Conservation (phyloP, 2,888 invertebrate genomes). For the Caenorhabditis drosophilae region DNA sequence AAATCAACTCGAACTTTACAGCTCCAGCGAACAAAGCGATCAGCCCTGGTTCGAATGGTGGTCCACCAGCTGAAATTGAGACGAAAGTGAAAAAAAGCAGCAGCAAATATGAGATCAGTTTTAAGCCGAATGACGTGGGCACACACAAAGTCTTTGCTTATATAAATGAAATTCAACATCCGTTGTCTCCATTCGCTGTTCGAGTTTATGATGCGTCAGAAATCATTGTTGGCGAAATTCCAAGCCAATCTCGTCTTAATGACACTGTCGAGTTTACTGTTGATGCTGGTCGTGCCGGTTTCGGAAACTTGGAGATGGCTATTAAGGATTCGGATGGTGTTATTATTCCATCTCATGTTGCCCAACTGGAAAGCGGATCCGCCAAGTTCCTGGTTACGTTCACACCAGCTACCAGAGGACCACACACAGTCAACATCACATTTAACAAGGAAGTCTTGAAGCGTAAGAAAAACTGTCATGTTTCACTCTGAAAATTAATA, state of each 20-base stretch:
- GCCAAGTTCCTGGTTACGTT: conserved; percentile 88
- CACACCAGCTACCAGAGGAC: conserved; percentile 89
- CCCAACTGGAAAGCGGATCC: conserved; percentile 66
- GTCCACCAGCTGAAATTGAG: conserved; percentile 45
- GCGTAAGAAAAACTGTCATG: conserved; percentile 32
- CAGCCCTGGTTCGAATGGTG: conserved; percentile 25
- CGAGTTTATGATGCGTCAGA: conserved; percentile 77
- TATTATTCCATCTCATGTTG: conserved; percentile 73
- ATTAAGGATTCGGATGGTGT: conserved; percentile 86
- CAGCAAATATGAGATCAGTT: conserved; percentile 72
- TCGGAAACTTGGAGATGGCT: conserved; percentile 90
- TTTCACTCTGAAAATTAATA: neutral
- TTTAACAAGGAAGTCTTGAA: conserved; percentile 84
- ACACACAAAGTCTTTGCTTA: conserved; percentile 63
- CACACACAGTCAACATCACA: conserved; percentile 93
- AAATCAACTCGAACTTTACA: conserved; percentile 19
- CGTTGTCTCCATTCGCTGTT: conserved; percentile 64
- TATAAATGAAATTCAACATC: conserved; percentile 64
- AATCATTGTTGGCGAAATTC: conserved; percentile 89
- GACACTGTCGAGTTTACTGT: conserved; percentile 75
- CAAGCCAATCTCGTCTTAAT: conserved; percentile 85
- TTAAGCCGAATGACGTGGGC: conserved; percentile 86
- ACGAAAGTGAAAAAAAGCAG: conserved; percentile 64
- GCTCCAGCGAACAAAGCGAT: conserved; percentile 38
- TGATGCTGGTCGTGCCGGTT: conserved; percentile 93